Percentiles rank a stretch among this genome's conserved stretches.
Conservation (phyloP, 2,113 vertebrate genomes). For the Xenopus borealis region DNA sequence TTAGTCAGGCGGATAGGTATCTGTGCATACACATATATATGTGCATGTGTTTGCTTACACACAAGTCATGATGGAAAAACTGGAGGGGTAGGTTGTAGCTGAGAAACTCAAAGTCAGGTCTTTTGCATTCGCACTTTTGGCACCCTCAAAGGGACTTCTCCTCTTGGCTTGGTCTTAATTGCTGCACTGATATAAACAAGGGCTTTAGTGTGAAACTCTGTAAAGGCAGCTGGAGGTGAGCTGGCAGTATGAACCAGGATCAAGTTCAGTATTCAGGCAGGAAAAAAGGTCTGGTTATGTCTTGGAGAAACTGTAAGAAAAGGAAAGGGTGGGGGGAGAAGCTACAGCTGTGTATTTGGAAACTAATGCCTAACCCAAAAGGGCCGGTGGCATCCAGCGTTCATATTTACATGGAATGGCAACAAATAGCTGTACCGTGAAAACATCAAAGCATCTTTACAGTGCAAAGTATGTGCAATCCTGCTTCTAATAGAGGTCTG, state of each 20-base stretch:
- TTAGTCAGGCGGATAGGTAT: background rate
- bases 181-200: conserved; percentile 86
- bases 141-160: conserved; percentile 83
- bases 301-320: conserved; percentile 66
- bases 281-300: conserved; percentile 61
- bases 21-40: background rate
- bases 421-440: conserved; percentile 44
- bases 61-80: conserved; percentile 22
- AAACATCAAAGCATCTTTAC: too few relatives aligned
- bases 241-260: conserved; percentile 69
- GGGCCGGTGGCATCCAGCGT: conserved; percentile 48
- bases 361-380: conserved; percentile 59
- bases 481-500: too few relatives aligned
- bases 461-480: too few relatives aligned
- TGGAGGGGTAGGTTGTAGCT: conserved; percentile 35
- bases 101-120: conserved; percentile 71
- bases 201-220: conserved; percentile 83
- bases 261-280: conserved; percentile 70
- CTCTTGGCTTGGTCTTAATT: conserved; percentile 81
- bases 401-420: conserved; percentile 38
- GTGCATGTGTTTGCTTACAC: conserved; percentile 15
- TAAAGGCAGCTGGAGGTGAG: conserved; percentile 80
- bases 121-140: conserved; percentile 80
- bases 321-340: conserved; percentile 40
- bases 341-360: conserved; percentile 57